These are phyloP conservation scores for Piprites chloris DNA, from an alignment of 2,113 vertebrate genomes.

Conservation along the genomic window DNA sequence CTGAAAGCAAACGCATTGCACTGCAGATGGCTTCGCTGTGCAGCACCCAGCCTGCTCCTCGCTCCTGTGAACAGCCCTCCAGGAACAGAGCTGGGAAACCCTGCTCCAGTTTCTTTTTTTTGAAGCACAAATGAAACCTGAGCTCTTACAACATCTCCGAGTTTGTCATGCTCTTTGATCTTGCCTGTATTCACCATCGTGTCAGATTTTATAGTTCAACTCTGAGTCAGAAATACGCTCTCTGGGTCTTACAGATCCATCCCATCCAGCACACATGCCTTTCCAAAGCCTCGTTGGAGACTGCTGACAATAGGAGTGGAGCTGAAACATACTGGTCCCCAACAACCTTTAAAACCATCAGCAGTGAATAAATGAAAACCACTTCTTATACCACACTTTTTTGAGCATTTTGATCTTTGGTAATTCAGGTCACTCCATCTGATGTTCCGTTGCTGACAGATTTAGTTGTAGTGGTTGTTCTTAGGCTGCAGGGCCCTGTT, in stretches of 20 bases:
- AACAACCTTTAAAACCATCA: background rate
- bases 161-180: background rate
- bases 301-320: background rate
- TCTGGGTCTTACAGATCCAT: background rate
- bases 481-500: background rate
- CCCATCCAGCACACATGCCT: rapidly evolving
- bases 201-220: background rate
- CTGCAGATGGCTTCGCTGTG: background rate
- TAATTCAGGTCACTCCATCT: background rate
- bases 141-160: background rate
- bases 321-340: background rate
- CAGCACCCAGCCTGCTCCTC: background rate
- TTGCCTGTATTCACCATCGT: background rate
- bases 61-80: background rate
- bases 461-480: background rate
- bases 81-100: background rate
- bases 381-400: background rate
- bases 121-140: background rate
- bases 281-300: background rate
- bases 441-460: rapidly evolving
- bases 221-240: background rate
- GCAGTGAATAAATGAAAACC: background rate
- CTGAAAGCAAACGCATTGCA: background rate
- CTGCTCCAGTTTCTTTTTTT: background rate
- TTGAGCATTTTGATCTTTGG: background rate